Conservation (phyloP, 1,140 invertebrate genomes). For the Pogonomyrmex barbatus region DNA sequence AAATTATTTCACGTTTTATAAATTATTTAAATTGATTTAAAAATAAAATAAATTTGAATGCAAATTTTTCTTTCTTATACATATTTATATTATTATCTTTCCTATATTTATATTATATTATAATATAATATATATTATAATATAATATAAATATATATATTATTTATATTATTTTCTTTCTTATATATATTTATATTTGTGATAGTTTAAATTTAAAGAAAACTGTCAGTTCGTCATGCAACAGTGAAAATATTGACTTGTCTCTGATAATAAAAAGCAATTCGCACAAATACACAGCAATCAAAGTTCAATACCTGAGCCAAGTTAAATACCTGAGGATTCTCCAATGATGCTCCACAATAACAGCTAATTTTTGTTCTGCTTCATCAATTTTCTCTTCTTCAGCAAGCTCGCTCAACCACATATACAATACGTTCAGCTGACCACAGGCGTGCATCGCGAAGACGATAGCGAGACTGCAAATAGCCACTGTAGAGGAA, state of each 20-base stretch:
- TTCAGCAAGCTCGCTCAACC: slow-evolving; percentile 48
- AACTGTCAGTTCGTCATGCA: neutral
- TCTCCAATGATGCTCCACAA: slow-evolving; percentile 67
- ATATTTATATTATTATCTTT: too few species aligned
- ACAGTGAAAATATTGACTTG: neutral
- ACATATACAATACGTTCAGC: slow-evolving; percentile 40
- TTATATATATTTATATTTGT: too few species aligned
- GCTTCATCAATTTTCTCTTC: neutral
- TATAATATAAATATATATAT: too few species aligned
- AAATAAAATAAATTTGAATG: too few species aligned
- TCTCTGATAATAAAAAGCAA: slow-evolving; percentile 4
- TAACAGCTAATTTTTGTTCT: neutral
- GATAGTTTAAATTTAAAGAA: neutral
- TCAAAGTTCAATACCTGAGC: neutral
- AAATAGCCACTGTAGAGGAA: slow-evolving; percentile 54
- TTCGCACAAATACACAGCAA: slow-evolving; percentile 45
- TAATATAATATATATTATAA: too few species aligned
- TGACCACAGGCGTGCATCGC: slow-evolving; percentile 62
- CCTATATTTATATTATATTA: too few species aligned
- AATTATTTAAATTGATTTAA: too few species aligned
- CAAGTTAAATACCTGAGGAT: slow-evolving; percentile 54
- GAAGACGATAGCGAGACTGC: slow-evolving; percentile 58
- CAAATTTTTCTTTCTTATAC: too few species aligned
- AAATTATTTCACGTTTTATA: too few species aligned
- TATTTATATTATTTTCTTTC: too few species aligned